Base-by-base conservation (phyloP, 2,797 vertebrate genomes). In the Neomorphus geoffroyi region DNA sequence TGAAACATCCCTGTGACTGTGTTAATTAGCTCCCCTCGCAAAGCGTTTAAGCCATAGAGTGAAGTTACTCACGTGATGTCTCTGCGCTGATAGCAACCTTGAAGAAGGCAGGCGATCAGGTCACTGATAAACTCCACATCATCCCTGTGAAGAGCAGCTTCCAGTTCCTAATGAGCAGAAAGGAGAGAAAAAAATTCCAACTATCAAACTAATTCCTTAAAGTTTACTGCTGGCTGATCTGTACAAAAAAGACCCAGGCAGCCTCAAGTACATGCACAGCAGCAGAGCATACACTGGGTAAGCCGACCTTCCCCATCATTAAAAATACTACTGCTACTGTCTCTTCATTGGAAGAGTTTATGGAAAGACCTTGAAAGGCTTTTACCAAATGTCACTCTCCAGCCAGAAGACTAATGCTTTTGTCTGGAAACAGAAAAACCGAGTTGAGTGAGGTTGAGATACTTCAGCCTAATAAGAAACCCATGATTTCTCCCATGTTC, bases 51-150 rank as follows among this genome's bases (percentile, higher is more conserved):
- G 51, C 73, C 73, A 51, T 1, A 33, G 64, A 86, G 58, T 1
- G 53, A 85, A 66, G 90, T 90, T 92, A 98, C 99, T 99, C 97
- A 99, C 99, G 98, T 99, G 97, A 99, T 99, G 95, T 99, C 99
- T 35, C 97, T 98, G 87, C 99, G 99, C 96, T 99, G 99, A 97
- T 99, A 99, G 95, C 99, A 99, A 97, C 99, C 99, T 97, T 99
- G 99, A 95, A 99, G 98, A 71, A 99, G 98, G 97, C 98, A 99
- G 94, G 99, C 98, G 69, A 99, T 98, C 71, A 99, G 98, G 91
- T 99, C 99, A 9, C 98, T 98, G 65, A 99, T 99, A 97, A 99
- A 99, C 86, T 98, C 98, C 75, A 98, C 97, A 83, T 99, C 99
- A 94, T 99, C 99, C 91, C 98, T 98, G 65, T 98, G 98, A 95